A percentile compares a stretch with the other conserved stretches of the same genome.
phyloP scores from a whole-genome alignment of 2,113 vertebrate species.

The Clarias magur region DNA sequence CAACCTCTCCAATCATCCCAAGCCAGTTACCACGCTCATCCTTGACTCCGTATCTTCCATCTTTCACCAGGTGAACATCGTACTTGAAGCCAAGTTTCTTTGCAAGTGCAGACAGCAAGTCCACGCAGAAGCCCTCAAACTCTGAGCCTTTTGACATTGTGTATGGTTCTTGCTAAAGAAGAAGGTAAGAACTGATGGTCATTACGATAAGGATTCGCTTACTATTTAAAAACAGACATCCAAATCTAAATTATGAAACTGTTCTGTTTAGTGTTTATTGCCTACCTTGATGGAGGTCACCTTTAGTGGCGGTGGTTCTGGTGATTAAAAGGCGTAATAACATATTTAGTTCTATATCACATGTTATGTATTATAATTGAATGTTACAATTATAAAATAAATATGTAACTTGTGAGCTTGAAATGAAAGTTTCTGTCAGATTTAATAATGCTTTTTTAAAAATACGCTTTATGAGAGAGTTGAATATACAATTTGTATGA shows the following conservation, averaged over 20 bases:
- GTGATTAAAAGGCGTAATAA: neutral
- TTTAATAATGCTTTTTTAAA: neutral
- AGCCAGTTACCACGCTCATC: constrained; percentile 75
- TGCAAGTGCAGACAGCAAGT: constrained; percentile 75
- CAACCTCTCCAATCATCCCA: constrained; percentile 83
- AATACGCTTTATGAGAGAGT: neutral
- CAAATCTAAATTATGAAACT: neutral
- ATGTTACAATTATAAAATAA: no score
- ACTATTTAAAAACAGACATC: neutral
- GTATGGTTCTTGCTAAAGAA: constrained; percentile 79
- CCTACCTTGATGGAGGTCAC: constrained; percentile 55
- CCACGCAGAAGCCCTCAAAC: constrained; percentile 84
- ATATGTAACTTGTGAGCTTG: neutral
- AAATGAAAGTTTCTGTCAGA: neutral
- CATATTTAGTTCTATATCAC: neutral
- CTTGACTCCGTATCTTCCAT: constrained; percentile 71
- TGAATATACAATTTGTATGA: neutral
- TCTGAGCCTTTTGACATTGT: constrained; percentile 70
- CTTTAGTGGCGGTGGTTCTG: constrained; percentile 41
- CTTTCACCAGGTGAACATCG: constrained; percentile 77
- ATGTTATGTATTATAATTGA: neutral
- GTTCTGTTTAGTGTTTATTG: neutral
- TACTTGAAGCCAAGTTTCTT: constrained; percentile 76
- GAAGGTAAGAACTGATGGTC: neutral
- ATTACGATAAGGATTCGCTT: neutral